phyloP scores from a whole-genome alignment of 2,888 invertebrate genomes.

The Capitulum mitella region DNA sequence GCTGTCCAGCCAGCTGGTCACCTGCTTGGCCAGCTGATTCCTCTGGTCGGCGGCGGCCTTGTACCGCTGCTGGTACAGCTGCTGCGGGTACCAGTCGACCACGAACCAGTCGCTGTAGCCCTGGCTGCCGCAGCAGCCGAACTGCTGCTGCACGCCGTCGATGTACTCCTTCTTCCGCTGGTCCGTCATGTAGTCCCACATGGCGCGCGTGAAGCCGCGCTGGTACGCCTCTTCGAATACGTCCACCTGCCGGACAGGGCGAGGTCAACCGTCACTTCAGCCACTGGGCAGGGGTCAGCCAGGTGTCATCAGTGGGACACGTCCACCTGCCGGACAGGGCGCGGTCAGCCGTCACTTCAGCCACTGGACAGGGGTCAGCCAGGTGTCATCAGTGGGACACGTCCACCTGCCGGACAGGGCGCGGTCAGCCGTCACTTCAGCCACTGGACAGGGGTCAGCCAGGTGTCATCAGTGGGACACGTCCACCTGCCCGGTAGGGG shows the following conservation, averaged over 20 bases:
- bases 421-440: no score
- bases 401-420: no score
- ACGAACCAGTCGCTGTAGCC: slow-evolving; percentile 22
- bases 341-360: no score
- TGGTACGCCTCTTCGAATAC: not conserved
- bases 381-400: no score
- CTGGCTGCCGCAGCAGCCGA: slow-evolving; percentile 16
- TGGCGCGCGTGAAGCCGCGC: not conserved
- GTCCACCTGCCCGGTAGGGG: no score
- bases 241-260: not conserved
- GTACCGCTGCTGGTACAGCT: not conserved
- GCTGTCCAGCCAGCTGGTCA: not conserved
- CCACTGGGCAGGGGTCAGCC: no score
- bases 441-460: no score
- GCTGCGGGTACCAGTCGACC: slow-evolving; percentile 15
- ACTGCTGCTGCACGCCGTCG: not conserved
- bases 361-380: no score
- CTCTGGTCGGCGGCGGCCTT: not conserved
- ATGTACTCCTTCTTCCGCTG: not conserved
- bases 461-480: no score
- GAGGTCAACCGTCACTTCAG: no score
- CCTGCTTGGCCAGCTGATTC: not conserved
- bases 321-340: no score
- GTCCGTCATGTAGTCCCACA: not conserved
- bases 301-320: no score